Evolutionary conservation across 2,888 invertebrate genomes (phyloP).

Genomic region (Tetramorium bicarinatum): DNA sequence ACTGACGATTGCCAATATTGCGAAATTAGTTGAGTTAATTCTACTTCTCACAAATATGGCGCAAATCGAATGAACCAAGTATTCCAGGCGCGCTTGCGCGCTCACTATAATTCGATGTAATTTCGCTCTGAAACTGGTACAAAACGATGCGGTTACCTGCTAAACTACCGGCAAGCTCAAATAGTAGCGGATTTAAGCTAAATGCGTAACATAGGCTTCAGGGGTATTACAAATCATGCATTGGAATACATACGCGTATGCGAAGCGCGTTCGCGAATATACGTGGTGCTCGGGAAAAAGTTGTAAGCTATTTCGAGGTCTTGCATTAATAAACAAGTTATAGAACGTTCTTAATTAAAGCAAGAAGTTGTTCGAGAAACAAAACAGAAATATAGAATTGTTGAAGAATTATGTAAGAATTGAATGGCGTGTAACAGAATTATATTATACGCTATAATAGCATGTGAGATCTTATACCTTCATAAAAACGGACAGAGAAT

Average conservation of each 20-base stretch:
- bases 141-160: constrained; percentile 74
- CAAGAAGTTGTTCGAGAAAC: background rate
- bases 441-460: too few species aligned
- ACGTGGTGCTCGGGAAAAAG: constrained; percentile 19
- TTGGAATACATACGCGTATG: constrained; percentile 63
- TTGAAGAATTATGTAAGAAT: background rate
- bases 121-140: constrained; percentile 66
- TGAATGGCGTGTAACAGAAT: too few species aligned
- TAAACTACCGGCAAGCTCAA: constrained; percentile 75
- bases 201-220: constrained; percentile 69
- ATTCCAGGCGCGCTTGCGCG: constrained; percentile 21
- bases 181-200: constrained; percentile 75
- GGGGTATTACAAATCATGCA: constrained; percentile 76
- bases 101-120: constrained; percentile 65
- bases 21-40: constrained; percentile 39
- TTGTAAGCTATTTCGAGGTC: background rate
- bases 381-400: background rate
- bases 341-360: background rate
- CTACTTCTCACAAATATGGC: constrained; percentile 35
- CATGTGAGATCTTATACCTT: too few species aligned
- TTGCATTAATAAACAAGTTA: background rate
- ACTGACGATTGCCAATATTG: constrained; percentile 33
- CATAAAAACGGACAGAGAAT: too few species aligned
- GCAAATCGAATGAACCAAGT: constrained; percentile 44
- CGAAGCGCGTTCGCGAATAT: constrained; percentile 44